Base-by-base conservation (phyloP, 2,113 vertebrate genomes). In the Sinosuthora webbiana region DNA sequence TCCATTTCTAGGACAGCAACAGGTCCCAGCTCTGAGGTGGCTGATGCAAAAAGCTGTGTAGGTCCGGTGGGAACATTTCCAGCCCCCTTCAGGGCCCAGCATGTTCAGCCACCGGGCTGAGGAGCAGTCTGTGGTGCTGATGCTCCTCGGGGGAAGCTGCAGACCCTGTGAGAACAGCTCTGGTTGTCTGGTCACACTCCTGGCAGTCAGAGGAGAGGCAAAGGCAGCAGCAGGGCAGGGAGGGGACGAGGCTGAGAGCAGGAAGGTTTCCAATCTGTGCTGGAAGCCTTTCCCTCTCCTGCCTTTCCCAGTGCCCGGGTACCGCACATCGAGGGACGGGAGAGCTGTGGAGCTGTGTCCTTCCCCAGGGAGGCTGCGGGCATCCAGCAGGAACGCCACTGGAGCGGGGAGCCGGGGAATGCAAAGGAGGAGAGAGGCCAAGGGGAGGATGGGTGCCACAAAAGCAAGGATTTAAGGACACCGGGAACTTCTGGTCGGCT, bases 281-380 rank as follows among this genome's bases (percentile, higher is more conserved):
- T 59, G 57, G 47, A 13, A 49, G 33, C 19, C 6, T 50, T 30
- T 35, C 4, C 33, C 50, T 49, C 28, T 22, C 18, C 63, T 27
- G 50, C 28, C 17, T 19, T 10, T 20, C 13, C n/a, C 50, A 2
- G 22, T 4, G 31, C 31, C 78, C 4, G 45, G 33, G 56, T 8
- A 2, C 45, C 0, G 0, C 41, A 37, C 50, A 15, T 1, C 0
- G 1, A 9, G 49, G 15, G 13, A 1, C 0, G 8, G 1, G 8
- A 55, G 39, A 30, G 47, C 35, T 2, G 16, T 0, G 33, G 39
- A 30, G 47, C 35, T 2, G 16, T 0, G 33, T 5, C 50, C 2
- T 3, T 27, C 21, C 70, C 64, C 53, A 15, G 31, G 50, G 89
- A 49, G 19, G 56, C 70, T 33, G 42, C 56, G 10, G 59, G 50